These are phyloP conservation scores for Napeogenes sylphis DNA, from an alignment of 2,888 invertebrate genomes.

Conservation along the genomic window DNA sequence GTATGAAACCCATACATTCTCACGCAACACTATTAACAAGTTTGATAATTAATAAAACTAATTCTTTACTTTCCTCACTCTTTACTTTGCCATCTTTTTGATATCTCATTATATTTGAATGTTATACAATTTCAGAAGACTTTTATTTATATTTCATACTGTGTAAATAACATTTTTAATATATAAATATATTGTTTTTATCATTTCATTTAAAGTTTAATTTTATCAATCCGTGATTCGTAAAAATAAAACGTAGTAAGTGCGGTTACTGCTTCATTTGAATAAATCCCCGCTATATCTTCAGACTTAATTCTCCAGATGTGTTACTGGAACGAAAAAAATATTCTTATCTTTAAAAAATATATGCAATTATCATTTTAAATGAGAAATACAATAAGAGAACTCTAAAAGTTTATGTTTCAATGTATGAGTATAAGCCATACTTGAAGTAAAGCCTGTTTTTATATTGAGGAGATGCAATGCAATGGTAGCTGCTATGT, in stretches of 20 bases:
- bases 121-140: neutral
- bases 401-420: slow-evolving; percentile 8
- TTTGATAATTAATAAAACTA: slow-evolving; percentile 29
- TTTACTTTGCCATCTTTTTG: slow-evolving; percentile 7
- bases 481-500: no score
- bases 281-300: slow-evolving; percentile 52
- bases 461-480: no score
- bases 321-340: slow-evolving; percentile 24
- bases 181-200: no score
- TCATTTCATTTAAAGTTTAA: no score
- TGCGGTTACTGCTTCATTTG: slow-evolving; percentile 42
- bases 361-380: slow-evolving; percentile 26
- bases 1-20: slow-evolving; percentile 30
- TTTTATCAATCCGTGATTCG: neutral
- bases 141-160: no score
- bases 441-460: no score
- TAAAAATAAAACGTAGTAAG: no score
- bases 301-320: slow-evolving; percentile 21
- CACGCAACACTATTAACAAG: slow-evolving; percentile 33
- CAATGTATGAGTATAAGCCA: no score
- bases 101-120: slow-evolving; percentile 19
- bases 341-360: slow-evolving; percentile 29
- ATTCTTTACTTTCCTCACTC: slow-evolving; percentile 16
- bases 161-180: no score
- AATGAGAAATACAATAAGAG: slow-evolving; percentile 20